phyloP scores from a whole-genome alignment of 2,888 invertebrate species.

The Baronia brevicornis region DNA sequence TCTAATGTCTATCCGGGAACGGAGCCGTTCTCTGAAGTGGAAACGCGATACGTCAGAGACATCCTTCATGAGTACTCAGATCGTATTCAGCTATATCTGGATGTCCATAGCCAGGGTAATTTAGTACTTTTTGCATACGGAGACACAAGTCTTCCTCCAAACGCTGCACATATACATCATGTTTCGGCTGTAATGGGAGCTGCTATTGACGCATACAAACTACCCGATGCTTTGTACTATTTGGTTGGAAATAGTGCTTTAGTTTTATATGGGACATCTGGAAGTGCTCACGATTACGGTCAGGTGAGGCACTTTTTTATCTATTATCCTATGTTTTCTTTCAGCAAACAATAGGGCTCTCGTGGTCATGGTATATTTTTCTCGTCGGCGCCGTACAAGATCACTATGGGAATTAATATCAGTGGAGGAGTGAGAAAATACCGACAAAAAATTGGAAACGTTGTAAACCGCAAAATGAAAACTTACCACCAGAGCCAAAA shows the following conservation, averaged over 20 bases:
- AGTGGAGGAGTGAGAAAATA: no score
- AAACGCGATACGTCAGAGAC: constrained; percentile 73
- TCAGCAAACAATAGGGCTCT: no score
- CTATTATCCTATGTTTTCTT: no score
- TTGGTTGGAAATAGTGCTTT: constrained; percentile 40
- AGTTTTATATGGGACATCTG: constrained; percentile 37
- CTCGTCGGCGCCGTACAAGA: no score
- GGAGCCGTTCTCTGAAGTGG: constrained; percentile 78
- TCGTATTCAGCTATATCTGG: constrained; percentile 50
- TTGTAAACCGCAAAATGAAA: no score
- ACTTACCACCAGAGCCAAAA: no score
- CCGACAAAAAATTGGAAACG: no score
- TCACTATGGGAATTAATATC: no score
- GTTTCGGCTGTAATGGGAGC: constrained; percentile 41
- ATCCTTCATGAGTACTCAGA: constrained; percentile 48
- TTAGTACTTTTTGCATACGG: constrained; percentile 79
- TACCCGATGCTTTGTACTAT: constrained; percentile 32
- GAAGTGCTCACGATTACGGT: constrained; percentile 44
- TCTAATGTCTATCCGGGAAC: constrained; percentile 74
- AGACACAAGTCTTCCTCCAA: constrained; percentile 31
- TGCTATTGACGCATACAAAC: constrained; percentile 34
- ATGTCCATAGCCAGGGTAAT: constrained; percentile 83
- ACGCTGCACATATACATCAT: constrained; percentile 29
- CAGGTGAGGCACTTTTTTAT: constrained; percentile 26
- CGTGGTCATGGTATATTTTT: no score